Evolutionary conservation across 2,797 vertebrate species (phyloP).

Genomic region (Tolypeutes matacus): DNA sequence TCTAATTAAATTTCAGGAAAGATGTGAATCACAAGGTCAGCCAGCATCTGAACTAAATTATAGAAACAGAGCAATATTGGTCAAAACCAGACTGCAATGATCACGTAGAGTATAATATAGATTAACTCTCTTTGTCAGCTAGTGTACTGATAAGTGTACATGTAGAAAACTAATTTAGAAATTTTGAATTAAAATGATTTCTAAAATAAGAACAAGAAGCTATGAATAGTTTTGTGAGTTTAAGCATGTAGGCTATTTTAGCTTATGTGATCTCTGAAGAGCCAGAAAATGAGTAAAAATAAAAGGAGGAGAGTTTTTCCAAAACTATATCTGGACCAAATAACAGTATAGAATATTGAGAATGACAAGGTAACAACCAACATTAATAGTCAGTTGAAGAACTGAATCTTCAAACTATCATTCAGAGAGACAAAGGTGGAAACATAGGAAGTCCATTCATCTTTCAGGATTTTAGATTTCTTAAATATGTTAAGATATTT

Average conservation of each 20-base stretch:
- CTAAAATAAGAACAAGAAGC: not conserved
- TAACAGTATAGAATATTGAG: not conserved
- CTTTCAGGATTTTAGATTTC: not conserved
- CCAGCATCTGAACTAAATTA: slow-evolving; percentile 58
- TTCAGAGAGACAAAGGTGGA: not conserved
- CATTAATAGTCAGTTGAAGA: not conserved
- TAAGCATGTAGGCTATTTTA: not conserved
- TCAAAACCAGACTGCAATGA: not conserved
- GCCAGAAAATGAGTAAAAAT: not conserved
- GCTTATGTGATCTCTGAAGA: not conserved
- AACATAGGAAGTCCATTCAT: not conserved
- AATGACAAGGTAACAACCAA: not conserved
- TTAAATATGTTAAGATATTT: slow-evolving; percentile 21
- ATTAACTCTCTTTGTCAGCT: not conserved
- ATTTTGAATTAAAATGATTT: not conserved
- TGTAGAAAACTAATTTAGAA: not conserved
- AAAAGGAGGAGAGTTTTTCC: not conserved
- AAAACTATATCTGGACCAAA: not conserved
- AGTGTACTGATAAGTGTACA: not conserved
- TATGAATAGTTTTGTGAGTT: not conserved
- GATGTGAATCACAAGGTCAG: slow-evolving; percentile 71
- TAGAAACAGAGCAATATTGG: slow-evolving; percentile 34
- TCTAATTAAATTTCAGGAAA: slow-evolving; percentile 81
- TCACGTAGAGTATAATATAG: not conserved
- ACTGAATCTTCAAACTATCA: not conserved